Conservation (phyloP, 2,888 invertebrate species). For the Aphidoletes aphidimyza region DNA sequence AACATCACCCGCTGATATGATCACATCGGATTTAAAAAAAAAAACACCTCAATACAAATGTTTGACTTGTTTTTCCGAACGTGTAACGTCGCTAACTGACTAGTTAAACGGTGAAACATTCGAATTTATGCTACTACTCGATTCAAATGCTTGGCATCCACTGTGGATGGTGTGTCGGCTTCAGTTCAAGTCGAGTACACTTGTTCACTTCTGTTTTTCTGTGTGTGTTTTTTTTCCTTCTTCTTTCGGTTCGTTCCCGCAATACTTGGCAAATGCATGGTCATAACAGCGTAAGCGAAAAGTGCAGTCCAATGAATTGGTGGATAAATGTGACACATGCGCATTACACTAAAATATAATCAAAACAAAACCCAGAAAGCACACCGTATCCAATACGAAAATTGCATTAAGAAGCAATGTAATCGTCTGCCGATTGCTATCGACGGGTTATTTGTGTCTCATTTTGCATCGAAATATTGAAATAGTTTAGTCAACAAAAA, state of each 20-base stretch:
- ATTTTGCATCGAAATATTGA: slow-evolving; percentile 21
- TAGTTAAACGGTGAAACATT: not conserved
- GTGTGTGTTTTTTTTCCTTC: not conserved
- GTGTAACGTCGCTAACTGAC: not conserved
- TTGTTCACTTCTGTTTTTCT: not conserved
- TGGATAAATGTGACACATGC: slow-evolving; percentile 35
- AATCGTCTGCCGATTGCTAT: slow-evolving; percentile 34
- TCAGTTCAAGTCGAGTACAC: not conserved
- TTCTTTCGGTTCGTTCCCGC: no score
- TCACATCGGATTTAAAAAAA: not conserved
- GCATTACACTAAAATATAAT: not conserved
- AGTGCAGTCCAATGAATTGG: not conserved
- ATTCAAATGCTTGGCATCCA: slow-evolving; percentile 38
- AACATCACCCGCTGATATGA: not conserved
- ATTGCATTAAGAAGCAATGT: slow-evolving; percentile 13
- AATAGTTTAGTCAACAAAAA: not conserved
- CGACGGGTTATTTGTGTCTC: not conserved
- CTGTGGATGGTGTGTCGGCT: slow-evolving; percentile 8
- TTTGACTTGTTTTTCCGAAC: not conserved
- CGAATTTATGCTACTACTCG: slow-evolving; percentile 6
- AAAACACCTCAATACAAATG: not conserved
- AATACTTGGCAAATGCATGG: not conserved
- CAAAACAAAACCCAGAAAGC: slow-evolving; percentile 16
- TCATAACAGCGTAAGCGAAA: not conserved
- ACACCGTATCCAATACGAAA: not conserved